These are phyloP conservation scores for Sebastolobus altivelis DNA, from an alignment of 2,797 vertebrate genomes.

Conservation along the genomic window DNA sequence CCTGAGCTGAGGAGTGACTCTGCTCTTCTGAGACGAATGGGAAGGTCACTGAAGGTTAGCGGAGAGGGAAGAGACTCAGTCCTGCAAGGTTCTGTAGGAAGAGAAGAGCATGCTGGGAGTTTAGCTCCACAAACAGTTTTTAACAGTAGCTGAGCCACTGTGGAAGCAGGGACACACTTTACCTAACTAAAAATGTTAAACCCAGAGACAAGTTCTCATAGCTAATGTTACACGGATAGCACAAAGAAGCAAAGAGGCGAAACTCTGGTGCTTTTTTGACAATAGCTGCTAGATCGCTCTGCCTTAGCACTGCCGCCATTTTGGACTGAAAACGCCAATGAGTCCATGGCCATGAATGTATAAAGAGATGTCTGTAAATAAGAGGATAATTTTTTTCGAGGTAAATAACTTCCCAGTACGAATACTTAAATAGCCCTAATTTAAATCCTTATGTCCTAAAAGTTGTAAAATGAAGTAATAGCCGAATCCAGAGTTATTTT, in stretches of 20 bases:
- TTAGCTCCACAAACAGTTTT: neutral
- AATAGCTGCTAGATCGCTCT: too few relatives aligned
- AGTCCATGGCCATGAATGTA: too few relatives aligned
- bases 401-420: too few relatives aligned
- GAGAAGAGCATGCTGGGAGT: neutral
- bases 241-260: neutral
- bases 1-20: conserved; percentile 7
- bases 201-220: neutral
- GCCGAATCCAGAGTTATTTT: too few relatives aligned
- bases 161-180: neutral
- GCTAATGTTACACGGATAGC: neutral
- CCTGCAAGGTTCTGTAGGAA: neutral
- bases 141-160: neutral
- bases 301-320: too few relatives aligned
- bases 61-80: neutral
- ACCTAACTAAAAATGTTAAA: neutral
- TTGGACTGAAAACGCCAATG: too few relatives aligned
- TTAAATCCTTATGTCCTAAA: too few relatives aligned
- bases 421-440: too few relatives aligned
- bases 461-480: too few relatives aligned
- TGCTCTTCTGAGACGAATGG: neutral
- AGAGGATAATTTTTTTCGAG: too few relatives aligned
- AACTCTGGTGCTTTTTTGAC: too few relatives aligned
- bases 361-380: too few relatives aligned
- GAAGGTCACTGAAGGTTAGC: conserved; percentile 14